phyloP scores from a whole-genome alignment of 2,888 invertebrate genomes.

The Allolobophora icterica region DNA sequence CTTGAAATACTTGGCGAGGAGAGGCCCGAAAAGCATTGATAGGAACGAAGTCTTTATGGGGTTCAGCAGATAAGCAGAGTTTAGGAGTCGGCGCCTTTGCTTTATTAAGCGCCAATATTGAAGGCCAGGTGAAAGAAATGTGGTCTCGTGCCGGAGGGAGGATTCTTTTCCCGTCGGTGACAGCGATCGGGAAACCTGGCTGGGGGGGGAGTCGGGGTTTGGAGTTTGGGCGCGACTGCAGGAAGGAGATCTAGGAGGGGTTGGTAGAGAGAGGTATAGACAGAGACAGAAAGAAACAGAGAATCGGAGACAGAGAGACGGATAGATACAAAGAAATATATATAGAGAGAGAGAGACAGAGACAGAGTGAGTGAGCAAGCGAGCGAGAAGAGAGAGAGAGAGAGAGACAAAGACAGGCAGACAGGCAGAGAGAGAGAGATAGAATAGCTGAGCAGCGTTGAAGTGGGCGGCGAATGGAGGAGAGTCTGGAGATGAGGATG shows the following conservation, averaged over 20 bases:
- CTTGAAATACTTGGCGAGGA: background rate
- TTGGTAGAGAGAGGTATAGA: too few species aligned
- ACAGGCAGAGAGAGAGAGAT: too few species aligned
- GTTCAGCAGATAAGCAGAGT: background rate
- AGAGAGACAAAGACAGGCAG: too few species aligned
- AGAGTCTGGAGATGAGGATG: too few species aligned
- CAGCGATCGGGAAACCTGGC: background rate
- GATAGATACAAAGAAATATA: too few species aligned
- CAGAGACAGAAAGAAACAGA: too few species aligned
- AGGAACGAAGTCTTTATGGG: background rate
- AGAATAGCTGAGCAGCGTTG: too few species aligned
- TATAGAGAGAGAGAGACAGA: too few species aligned
- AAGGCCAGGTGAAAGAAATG: background rate
- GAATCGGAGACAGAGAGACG: too few species aligned
- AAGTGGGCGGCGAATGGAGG: too few species aligned
- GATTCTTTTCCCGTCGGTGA: background rate
- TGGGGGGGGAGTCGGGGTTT: background rate
- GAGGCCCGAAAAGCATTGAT: background rate
- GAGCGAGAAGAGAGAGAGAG: too few species aligned
- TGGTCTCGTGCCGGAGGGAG: background rate
- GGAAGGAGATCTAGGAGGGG: background rate
- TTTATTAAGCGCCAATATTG: background rate
- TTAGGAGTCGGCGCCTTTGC: background rate
- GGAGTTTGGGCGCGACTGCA: background rate
- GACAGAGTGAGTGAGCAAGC: too few species aligned